Evolutionary conservation across 1,140 invertebrate genomes (phyloP), one percentile per base, ranked within the genome.

Genomic region (Philotrypesis tridentata): DNA sequence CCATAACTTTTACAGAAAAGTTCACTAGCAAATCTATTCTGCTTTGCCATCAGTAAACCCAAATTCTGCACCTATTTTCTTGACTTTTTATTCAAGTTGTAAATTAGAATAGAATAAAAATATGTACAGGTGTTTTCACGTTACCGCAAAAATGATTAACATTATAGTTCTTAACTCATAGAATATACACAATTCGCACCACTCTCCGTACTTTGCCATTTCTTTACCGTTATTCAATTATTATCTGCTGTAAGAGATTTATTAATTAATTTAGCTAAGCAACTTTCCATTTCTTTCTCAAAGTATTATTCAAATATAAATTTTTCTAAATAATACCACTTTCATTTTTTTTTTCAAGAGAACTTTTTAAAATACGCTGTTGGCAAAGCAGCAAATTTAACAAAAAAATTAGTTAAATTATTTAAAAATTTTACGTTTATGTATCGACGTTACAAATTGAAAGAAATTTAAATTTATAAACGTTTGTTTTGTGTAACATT

Each of bases 31-130:
- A 82, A 76, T 76, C 55, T 82, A 82, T 23, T 82, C 73, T 82
- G 80, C 80, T 76, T 82, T 82, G 80, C 80, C 80, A 82, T 43
- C 65, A 77, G 80, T 77, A 82, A 82, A 71, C 80, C 70, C 33
- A 71, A 82, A 76, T 76, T 82, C 80, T 77, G 73, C 21, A 76
- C 71, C 61, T 70, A 31, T 21, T 72, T 72, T 68, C 21, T 78
- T 67, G 74, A 68, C 11, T 83, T 14, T 79, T 83, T 83, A 83
- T 83, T 79, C 29, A 83, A 65, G 67, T 79, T 79, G 82, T 75
- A 79, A 83, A 83, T 83, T 74, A 83, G 63, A 82, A 68, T 75
- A 79, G 76, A 83, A 79, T 83, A 78, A 82, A 82, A 82, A 78
- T 82, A 83, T 83, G 55, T 83, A 83, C 82, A 83, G 43, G 27